phyloP scores from a whole-genome alignment of 2,797 vertebrate genomes.

The Lagocephalus sceleratus region DNA sequence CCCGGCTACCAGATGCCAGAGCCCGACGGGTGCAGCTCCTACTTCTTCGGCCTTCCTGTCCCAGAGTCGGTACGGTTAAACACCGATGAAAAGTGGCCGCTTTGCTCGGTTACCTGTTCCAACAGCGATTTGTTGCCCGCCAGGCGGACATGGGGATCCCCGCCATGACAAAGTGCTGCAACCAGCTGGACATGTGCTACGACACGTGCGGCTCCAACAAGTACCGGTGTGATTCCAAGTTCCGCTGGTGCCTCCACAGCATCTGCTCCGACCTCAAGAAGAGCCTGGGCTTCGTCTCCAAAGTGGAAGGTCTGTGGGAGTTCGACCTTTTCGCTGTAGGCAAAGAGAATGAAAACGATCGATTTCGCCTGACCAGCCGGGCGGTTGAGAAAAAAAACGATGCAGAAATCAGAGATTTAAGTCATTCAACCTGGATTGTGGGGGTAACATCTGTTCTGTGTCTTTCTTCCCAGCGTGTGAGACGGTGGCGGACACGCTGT shows the following conservation, averaged over 20 bases:
- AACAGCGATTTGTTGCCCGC: constrained; percentile 2
- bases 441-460: neutral
- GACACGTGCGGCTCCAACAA: constrained; percentile 98
- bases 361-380: no score
- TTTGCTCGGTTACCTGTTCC: neutral
- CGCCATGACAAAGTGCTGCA: constrained; percentile 96
- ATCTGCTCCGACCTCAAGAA: constrained; percentile 98
- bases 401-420: no score
- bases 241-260: constrained; percentile 97
- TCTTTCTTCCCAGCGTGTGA: constrained; percentile 77
- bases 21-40: constrained; percentile 88
- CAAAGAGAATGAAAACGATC: no score
- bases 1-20: constrained; percentile 85
- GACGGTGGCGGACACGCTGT: constrained; percentile 86
- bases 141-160: constrained; percentile 92
- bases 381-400: no score
- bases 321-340: neutral
- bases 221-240: constrained; percentile 97
- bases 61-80: constrained; percentile 82
- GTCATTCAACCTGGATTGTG: neutral
- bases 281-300: constrained; percentile 95
- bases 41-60: constrained; percentile 91
- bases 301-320: constrained; percentile 85
- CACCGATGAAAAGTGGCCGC: no score
- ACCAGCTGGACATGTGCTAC: constrained; percentile 92